phyloP scores from a whole-genome alignment of 2,113 vertebrate genomes.

The Urocolius indicus region DNA sequence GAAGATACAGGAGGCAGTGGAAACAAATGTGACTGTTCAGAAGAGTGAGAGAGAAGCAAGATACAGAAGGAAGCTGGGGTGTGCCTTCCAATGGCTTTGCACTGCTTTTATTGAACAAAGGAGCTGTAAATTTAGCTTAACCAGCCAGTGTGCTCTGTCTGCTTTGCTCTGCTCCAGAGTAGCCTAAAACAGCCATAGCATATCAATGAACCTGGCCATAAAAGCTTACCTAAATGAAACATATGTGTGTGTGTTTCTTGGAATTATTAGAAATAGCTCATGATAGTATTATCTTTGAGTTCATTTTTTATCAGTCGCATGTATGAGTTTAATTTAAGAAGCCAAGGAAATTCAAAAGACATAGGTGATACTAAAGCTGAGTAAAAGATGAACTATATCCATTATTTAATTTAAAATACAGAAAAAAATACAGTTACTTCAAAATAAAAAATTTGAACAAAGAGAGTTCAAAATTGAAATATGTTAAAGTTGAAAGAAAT shows the following conservation, averaged over 20 bases:
- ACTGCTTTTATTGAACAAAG: slow-evolving; percentile 40
- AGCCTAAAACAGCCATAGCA: slow-evolving; percentile 37
- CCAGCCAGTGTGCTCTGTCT: background rate
- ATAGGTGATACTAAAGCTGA: background rate
- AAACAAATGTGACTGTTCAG: background rate
- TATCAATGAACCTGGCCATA: slow-evolving; percentile 15
- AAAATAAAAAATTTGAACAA: background rate
- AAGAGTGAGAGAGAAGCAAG: background rate
- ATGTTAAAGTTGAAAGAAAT: background rate
- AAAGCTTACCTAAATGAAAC: slow-evolving; percentile 18
- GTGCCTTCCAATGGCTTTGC: background rate
- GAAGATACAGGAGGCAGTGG: background rate
- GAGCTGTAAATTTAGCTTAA: slow-evolving; percentile 38
- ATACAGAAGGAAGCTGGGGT: background rate
- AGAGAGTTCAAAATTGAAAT: background rate
- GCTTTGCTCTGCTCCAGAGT: slow-evolving; percentile 13
- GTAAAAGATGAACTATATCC: background rate
- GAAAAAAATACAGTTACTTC: background rate
- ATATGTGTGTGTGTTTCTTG: background rate
- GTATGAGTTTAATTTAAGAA: slow-evolving; percentile 14
- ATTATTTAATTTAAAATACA: background rate
- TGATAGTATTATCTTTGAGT: background rate
- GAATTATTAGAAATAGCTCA: background rate
- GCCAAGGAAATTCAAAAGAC: background rate
- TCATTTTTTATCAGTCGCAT: background rate